Evolutionary conservation across 2,888 invertebrate species (phyloP).

Genomic region (Oligia latruncula): DNA sequence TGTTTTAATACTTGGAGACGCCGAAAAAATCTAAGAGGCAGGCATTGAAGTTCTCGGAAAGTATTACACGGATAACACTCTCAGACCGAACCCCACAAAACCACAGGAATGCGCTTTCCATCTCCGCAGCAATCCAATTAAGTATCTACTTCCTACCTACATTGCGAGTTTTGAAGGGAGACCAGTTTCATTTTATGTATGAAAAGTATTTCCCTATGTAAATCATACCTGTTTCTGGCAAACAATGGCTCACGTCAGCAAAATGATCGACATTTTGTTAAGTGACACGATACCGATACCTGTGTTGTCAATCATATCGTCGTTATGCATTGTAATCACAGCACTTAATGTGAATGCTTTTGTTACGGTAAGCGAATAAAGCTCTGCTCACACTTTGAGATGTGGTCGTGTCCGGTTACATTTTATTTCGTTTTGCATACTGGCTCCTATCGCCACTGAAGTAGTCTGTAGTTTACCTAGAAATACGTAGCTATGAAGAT

Average conservation of each 20-base stretch:
- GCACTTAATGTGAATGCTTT: conserved; percentile 72
- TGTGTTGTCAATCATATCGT: conserved; percentile 79
- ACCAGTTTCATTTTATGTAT: conserved; percentile 17
- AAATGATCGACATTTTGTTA: conserved; percentile 77
- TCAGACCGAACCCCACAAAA: neutral
- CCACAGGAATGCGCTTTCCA: neutral
- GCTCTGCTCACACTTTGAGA: conserved; percentile 27
- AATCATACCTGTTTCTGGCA: conserved; percentile 53
- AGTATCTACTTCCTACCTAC: neutral
- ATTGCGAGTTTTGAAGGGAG: conserved; percentile 11
- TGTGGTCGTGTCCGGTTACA: conserved; percentile 39
- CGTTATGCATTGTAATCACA: conserved; percentile 75
- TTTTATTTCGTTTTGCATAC: conserved; percentile 17
- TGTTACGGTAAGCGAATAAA: conserved; percentile 65
- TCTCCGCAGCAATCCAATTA: neutral
- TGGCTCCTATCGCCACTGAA: conserved; percentile 16
- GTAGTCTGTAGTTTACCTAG: no score
- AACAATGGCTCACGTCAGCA: conserved; percentile 68
- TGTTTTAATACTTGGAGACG: neutral
- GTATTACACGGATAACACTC: neutral
- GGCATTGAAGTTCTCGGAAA: neutral
- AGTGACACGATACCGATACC: conserved; percentile 76
- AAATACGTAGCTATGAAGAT: neutral
- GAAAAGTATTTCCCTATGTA: conserved; percentile 38
- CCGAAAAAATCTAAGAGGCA: neutral